Evolutionary conservation across 2,797 vertebrate species (phyloP), one percentile per base, ranked within the genome.

Genomic region (Sebastes hubbsi): DNA sequence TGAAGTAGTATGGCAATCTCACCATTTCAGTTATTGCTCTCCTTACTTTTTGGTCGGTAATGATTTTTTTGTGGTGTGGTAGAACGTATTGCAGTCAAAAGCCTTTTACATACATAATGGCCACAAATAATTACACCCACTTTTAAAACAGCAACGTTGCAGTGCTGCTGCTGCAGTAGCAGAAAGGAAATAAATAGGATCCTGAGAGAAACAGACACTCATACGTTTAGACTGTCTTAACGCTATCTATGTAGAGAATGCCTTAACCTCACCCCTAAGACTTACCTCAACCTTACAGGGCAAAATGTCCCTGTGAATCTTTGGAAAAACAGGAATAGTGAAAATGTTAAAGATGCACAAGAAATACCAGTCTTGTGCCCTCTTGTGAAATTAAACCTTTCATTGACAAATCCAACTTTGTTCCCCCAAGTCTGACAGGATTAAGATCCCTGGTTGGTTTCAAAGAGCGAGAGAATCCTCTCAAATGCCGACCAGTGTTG

Each of bases 181-280:
- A 87, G 88, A 87, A 80, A 84, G 74, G 85, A 91, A 94, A 94
- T 94, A 93, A 93, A 94, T 94, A 95, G 82, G 72, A 94, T 94
- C 93, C 94, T 95, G 93, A 95, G 94, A 94, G 87, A 94, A 89
- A 91, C 78, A 92, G 89, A 90, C 88, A 90, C 67, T 80, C 80
- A 36, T 55, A 78, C 78, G 74, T 87, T 82, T 78, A 79, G 82
- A 88, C 88, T 79, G 82, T 89, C 88, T 87, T 86, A 56, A 83
- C 54, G 30, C 81, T 83, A 71, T 81, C 58, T 83, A 77, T 88
- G 87, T 72, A 88, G 71, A 88, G 55, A 83, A 90, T 88, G 83
- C 84, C 85, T 87, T 77, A 38, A 84, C 69, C 82, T 82, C 66
- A 80, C 65, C 77, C 77, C 74, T 78, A 80, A 88, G 75, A 81